Evolutionary conservation across 2,113 vertebrate genomes (phyloP).

Genomic region (Ascaphus truei): DNA sequence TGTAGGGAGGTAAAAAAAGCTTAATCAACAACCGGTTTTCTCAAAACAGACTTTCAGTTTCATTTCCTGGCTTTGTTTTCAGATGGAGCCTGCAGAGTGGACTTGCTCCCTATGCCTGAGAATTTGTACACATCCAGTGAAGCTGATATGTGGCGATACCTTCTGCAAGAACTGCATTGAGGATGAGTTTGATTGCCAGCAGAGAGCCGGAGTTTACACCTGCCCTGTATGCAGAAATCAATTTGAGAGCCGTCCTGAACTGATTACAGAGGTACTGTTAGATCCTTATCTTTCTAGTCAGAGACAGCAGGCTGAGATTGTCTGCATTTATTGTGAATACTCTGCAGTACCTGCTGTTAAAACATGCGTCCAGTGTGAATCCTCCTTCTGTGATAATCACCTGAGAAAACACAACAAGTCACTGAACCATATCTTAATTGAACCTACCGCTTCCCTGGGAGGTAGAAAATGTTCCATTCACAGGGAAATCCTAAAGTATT

Average conservation of each 20-base stretch:
- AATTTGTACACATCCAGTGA: too few species aligned
- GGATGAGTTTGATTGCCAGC: background rate
- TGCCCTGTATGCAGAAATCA: background rate
- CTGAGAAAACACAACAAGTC: constrained; percentile 10
- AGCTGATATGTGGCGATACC: too few species aligned
- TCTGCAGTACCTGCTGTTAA: background rate
- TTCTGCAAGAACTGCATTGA: too few species aligned
- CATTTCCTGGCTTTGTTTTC: too few species aligned
- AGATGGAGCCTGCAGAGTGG: too few species aligned
- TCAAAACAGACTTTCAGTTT: too few species aligned
- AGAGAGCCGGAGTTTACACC: background rate
- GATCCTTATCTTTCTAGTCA: too few species aligned
- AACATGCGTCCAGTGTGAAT: constrained; percentile 3
- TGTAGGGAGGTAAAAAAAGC: too few species aligned
- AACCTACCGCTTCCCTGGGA: background rate
- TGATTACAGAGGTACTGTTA: background rate
- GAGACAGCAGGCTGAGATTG: background rate
- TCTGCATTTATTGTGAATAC: background rate
- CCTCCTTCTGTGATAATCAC: background rate
- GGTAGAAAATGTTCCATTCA: background rate
- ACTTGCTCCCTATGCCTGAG: too few species aligned
- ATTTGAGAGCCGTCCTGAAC: background rate
- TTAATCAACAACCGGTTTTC: too few species aligned
- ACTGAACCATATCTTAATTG: background rate
- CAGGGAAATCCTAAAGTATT: background rate